Percentiles rank a stretch among this genome's conserved stretches.
Evolutionary conservation across 2,797 vertebrate species (phyloP).

Genomic region (Rousettus madagascariensis): DNA sequence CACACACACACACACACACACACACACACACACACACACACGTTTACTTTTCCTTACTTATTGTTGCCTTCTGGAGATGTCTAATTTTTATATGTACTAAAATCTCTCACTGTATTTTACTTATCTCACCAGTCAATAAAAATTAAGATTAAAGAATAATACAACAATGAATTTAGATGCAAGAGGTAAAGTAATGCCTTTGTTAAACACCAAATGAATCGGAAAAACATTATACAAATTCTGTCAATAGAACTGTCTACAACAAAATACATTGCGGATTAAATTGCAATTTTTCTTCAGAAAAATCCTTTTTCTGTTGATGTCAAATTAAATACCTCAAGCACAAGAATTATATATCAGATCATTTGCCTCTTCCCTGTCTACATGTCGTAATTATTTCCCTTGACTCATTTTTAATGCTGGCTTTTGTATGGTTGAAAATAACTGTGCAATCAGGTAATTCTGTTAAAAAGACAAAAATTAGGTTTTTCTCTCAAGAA

Average conservation of each 20-base stretch:
- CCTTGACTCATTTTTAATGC: constrained; percentile 14
- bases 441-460: constrained; percentile 58
- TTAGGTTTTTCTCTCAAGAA: constrained; percentile 56
- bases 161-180: not conserved
- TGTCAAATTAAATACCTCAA: constrained; percentile 51
- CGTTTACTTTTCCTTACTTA: not conserved
- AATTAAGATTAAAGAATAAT: constrained; percentile 29
- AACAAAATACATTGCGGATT: not conserved
- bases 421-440: constrained; percentile 54
- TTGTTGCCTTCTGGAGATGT: not conserved
- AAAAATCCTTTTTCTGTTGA: not conserved
- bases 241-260: not conserved
- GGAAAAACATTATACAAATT: constrained; percentile 43
- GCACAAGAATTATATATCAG: constrained; percentile 1
- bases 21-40: not conserved
- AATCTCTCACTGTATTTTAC: constrained; percentile 38
- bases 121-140: not conserved
- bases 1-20: not conserved
- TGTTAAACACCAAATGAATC: constrained; percentile 30
- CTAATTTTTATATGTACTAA: not conserved
- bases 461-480: constrained; percentile 45
- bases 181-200: constrained; percentile 40
- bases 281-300: constrained; percentile 2
- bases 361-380: constrained; percentile 10
- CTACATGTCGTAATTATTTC: constrained; percentile 41